Base-by-base conservation (phyloP, 1,140 invertebrate genomes). In the Ctenoplectra terminalis region DNA sequence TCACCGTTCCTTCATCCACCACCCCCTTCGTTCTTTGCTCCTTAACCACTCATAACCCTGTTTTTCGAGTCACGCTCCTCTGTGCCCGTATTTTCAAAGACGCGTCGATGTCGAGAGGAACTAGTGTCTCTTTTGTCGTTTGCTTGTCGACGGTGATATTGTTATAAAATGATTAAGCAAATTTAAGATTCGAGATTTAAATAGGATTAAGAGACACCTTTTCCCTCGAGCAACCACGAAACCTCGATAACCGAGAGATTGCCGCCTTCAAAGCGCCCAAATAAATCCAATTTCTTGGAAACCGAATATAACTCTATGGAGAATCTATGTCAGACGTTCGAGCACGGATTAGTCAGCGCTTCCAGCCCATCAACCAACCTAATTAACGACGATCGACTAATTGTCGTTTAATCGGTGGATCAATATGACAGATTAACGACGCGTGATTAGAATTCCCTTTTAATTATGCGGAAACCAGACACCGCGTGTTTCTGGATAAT, bases 311-410 rank as follows among this genome's bases (percentile, higher is more conserved):
- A 8, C 17, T 40, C 43, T 20, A 9, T 31, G 60, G 6, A 26
- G 1, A 37, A 23, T n/a, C 1, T 31, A 5, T 9, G 31, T 58
- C 7, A 15, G 54, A 26, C 0, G 26, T 60, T 8, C 56, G 20
- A 31, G n/a, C 20, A 40, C 17, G 17, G 63, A 66, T 77, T 71
- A 60, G 66, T 70, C 52, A 48, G 52, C 75, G 23, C 58, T 78
- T 11, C 31, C 13, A 7, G 11, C n/a, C 37, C 17, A 4, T 31
- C n/a, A n/a, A 23, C 34, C 26, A 11, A 70, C 64, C 58, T 70
- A 78, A 78, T 78, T 78, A 78, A 13, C 31, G 23, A 54, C 52
- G 48, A 76, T 67, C 60, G 61, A 23, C 17, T 48, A 66, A 76
- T 43, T 13, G 34, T 17, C 48, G 34, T n/a, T 34, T 50, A 40